Base-by-base conservation (phyloP, 2,888 invertebrate genomes). In the Iphiclides podalirius region DNA sequence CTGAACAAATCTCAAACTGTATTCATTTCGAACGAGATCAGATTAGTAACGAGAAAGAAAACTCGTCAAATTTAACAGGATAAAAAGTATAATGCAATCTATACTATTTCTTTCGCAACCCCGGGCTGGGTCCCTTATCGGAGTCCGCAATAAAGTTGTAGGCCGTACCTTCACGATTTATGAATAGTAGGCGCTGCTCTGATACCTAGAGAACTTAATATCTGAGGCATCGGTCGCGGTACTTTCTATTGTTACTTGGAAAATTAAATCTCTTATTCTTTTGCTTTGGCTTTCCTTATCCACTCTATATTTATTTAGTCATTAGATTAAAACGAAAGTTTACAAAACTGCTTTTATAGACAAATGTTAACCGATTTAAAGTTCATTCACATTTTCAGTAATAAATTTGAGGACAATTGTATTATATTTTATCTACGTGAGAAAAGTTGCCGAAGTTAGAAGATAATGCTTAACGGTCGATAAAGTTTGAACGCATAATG, bases 381-480 rank as follows among this genome's bases (percentile, higher is more conserved):
- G 20, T 47, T 48, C 42, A 36, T 36, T 54, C 31, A 44, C 33
- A 43, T 52, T 41, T 49, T 38, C 26, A 33, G 51, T 46, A 53
- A 58, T 57, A 59, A 56, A 57, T 61, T 62, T 64, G 57, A 57
- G 43, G 59, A 59, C 57, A 64, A 59, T 64, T 63, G 59, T 52
- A 16, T 53, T 47, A 47, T 33, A 40, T 28, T 50, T 49, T 38
- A 44, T 34, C 13, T 34, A 33, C 26, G 34, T 26, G 40, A 40
- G 34, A 53, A 55, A 49, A 56, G 13, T 47, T 57, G 52, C 36
- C 55, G 65, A 76, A 70, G 67, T 77, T 65, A 54, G 60, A 54
- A 64, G 64, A 78, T 74, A 77, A 76, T 79, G 67, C 76, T 78
- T 70, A 74, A 73, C 75, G 77, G 71, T 77, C 75, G 73, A 79